Percentiles rank a stretch among this genome's conserved stretches.
Conservation (phyloP, 1,140 invertebrate species). For the Pseudomyrmex gracilis region DNA sequence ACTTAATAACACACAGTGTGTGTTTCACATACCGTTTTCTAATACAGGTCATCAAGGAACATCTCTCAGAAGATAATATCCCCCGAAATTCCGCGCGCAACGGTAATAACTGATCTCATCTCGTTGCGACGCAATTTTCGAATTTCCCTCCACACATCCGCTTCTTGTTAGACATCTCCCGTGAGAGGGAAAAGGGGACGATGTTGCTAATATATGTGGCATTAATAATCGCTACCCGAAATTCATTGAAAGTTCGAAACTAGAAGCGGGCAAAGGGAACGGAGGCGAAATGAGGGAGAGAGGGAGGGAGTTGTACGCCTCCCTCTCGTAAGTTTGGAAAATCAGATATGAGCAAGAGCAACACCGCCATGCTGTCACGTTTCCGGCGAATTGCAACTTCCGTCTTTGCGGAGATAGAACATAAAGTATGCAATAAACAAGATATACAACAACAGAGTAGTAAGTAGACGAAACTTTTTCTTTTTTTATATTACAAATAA, state of each 20-base stretch:
- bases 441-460: constrained; percentile 10
- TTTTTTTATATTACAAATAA: no score
- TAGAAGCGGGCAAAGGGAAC: constrained; percentile 21
- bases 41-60: not conserved
- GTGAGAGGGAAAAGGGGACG: not conserved
- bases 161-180: constrained; percentile 56
- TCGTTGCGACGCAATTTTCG: constrained; percentile 63
- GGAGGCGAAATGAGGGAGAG: not conserved
- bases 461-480: not conserved
- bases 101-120: constrained; percentile 45
- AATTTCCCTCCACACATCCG: constrained; percentile 65
- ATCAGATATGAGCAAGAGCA: constrained; percentile 46
- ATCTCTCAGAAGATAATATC: constrained; percentile 15
- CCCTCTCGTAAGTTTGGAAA: constrained; percentile 53
- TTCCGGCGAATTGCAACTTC: constrained; percentile 27
- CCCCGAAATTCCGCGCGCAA: constrained; percentile 21
- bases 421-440: not conserved
- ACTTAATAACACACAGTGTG: not conserved
- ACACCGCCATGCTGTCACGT: constrained; percentile 16
- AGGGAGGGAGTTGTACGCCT: constrained; percentile 6
- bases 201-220: constrained; percentile 47
- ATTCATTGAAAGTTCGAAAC: constrained; percentile 61
- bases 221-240: constrained; percentile 66
- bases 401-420: not conserved
- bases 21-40: not conserved